Evolutionary conservation across 2,888 invertebrate genomes (phyloP), one percentile per base, ranked within the genome.

Genomic region (Pediacus dermestoides): DNA sequence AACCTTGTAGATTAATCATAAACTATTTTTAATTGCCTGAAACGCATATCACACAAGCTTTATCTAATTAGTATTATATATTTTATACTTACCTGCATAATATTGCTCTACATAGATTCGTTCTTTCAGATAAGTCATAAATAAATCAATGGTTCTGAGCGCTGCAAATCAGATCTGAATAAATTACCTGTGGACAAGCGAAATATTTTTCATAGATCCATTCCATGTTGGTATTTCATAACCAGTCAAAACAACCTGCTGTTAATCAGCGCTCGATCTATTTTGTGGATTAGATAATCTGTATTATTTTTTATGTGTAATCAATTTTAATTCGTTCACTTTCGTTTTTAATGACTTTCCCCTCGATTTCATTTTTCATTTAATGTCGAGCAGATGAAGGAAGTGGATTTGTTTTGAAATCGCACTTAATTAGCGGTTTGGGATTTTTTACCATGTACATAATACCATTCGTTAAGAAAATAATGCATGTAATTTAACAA

Each of bases 341-440:
- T 36, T 36, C 36, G 30, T 4, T 36, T 36, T 36, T 30, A 7
- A 18, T 21, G n/a, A 12, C 16, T 36, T 30, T 26, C 30, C 22
- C 8, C 23, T 11, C 6, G 7, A 35, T 21, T 28, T 12, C 16
- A 32, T 14, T 32, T 32, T 32, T 32, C 22, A 32, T 32, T 16
- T 21, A 21, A 23, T 22, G 8, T 22, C 13, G 11, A 8, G 32
- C 32, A 32, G 32, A 22, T 32, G 22, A 11, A 14, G 18, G 15
- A 32, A 22, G 32, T 21, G 6, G 21, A 18, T 21, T 21, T n/a
- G n/a, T n/a, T n/a, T n/a, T n/a, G n/a, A n/a, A n/a, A n/a, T n/a
- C n/a, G n/a, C n/a, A n/a, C n/a, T n/a, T n/a, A n/a, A n/a, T n/a
- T n/a, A n/a, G n/a, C n/a, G n/a, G n/a, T n/a, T n/a, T n/a, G n/a